Percentiles rank a stretch among this genome's conserved stretches.
Conservation (phyloP, 2,797 vertebrate genomes). For the Thunnus albacares region DNA sequence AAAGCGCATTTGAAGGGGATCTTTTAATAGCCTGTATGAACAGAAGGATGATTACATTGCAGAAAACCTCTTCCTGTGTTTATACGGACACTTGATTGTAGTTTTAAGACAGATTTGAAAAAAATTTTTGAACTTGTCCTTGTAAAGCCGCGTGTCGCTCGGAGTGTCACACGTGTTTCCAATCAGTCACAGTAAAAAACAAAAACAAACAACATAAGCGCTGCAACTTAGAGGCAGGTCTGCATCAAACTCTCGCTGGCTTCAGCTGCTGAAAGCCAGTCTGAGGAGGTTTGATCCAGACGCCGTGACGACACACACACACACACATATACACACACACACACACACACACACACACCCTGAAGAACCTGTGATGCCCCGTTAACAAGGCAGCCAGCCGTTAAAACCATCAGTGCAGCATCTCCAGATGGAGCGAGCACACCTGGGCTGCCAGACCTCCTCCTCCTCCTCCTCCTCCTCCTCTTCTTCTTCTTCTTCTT, state of each 20-base stretch:
- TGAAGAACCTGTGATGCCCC: not conserved
- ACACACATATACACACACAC: too few relatives aligned
- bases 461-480: not conserved
- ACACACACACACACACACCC: constrained; percentile 8
- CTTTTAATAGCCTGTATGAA: too few relatives aligned
- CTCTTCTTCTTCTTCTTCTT: not conserved
- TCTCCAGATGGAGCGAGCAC: constrained; percentile 53
- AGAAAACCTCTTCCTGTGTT: too few relatives aligned
- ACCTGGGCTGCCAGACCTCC: constrained; percentile 29
- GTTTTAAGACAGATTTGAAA: too few relatives aligned
- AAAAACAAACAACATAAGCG: too few relatives aligned
- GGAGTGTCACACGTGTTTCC: too few relatives aligned
- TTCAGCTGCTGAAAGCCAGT: constrained; percentile 29
- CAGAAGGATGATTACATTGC: too few relatives aligned
- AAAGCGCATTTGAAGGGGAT: too few relatives aligned
- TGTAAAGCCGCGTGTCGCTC: not conserved
- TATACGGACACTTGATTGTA: too few relatives aligned
- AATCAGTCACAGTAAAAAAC: not conserved
- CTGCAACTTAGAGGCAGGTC: not conserved
- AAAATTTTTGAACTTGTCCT: too few relatives aligned
- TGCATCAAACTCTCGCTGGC: not conserved
- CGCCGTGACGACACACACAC: not conserved
- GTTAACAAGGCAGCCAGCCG: constrained; percentile 10
- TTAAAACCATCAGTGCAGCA: constrained; percentile 25
- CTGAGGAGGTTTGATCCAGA: constrained; percentile 53